Percentiles rank a stretch among this genome's conserved stretches.
phyloP scores from a whole-genome alignment of 2,113 vertebrate genomes.

The Rhegmatorhina hoffmannsi region DNA sequence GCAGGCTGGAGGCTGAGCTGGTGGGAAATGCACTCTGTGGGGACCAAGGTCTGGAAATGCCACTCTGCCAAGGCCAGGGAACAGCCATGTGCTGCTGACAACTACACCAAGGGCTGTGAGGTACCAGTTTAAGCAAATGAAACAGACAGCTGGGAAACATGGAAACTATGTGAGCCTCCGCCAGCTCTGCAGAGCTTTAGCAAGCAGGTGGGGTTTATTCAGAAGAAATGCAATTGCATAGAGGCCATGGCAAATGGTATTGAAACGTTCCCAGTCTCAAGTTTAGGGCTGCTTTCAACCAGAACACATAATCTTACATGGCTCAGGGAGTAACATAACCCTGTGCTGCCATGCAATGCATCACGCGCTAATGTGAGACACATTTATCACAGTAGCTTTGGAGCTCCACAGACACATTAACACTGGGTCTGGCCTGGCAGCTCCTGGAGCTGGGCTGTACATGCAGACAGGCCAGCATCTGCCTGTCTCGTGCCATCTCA shows the following conservation, averaged over 20 bases:
- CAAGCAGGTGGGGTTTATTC: conserved; percentile 4
- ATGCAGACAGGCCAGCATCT: neutral
- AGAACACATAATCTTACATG: neutral
- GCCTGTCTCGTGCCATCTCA: neutral
- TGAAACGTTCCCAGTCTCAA: neutral
- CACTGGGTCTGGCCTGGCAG: neutral
- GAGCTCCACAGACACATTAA: neutral
- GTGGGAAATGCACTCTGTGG: neutral
- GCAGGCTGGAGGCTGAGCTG: neutral
- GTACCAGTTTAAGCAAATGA: neutral
- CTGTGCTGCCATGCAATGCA: neutral
- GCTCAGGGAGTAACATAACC: neutral
- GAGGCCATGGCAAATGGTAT: neutral
- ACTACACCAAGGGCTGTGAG: neutral
- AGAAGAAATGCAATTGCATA: neutral
- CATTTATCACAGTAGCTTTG: neutral
- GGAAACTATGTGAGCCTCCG: conserved; percentile 45
- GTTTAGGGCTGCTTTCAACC: neutral
- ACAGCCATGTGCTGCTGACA: neutral
- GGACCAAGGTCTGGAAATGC: neutral
- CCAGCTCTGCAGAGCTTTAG: neutral
- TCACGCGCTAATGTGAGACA: neutral
- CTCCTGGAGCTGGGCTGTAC: neutral
- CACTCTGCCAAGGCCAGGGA: conserved; percentile 32
- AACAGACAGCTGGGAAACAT: conserved; percentile 57